Conservation (phyloP, 2,113 vertebrate species). For the Archocentrus centrarchus region DNA sequence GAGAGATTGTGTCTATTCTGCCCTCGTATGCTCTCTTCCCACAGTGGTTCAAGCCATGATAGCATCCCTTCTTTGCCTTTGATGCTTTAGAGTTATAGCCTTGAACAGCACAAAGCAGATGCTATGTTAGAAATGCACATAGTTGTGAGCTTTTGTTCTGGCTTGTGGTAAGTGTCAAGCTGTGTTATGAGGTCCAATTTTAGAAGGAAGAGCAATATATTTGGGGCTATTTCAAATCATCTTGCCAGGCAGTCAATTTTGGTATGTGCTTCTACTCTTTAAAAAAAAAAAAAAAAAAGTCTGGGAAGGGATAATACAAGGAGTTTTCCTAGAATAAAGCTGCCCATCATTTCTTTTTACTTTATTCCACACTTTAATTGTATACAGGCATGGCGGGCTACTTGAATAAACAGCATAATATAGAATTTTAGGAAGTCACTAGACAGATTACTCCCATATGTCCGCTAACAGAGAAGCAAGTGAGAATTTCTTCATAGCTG, state of each 20-base stretch:
- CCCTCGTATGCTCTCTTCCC: slow-evolving; percentile 12
- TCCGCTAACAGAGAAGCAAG: not conserved
- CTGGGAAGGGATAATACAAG: slow-evolving; percentile 32
- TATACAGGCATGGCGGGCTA: slow-evolving; percentile 16
- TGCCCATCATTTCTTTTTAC: slow-evolving; percentile 55
- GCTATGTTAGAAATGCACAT: slow-evolving; percentile 48
- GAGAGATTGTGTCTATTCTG: slow-evolving; percentile 32
- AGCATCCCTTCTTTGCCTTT: slow-evolving; percentile 41
- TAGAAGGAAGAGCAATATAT: slow-evolving; percentile 38
- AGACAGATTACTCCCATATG: slow-evolving; percentile 1
- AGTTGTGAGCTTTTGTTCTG: slow-evolving; percentile 59
- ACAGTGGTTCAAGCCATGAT: slow-evolving; percentile 17
- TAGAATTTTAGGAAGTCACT: slow-evolving; percentile 12
- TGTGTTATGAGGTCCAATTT: slow-evolving; percentile 25
- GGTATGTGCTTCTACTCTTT: slow-evolving; percentile 24
- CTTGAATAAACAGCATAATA: slow-evolving; percentile 20
- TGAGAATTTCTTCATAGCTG: not conserved
- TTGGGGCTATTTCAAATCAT: slow-evolving; percentile 26
- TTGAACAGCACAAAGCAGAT: slow-evolving; percentile 54
- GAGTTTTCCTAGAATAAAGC: slow-evolving; percentile 46
- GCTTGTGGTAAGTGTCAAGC: slow-evolving; percentile 55
- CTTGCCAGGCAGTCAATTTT: slow-evolving; percentile 25
- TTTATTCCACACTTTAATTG: slow-evolving; percentile 29
- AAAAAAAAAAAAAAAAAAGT: slow-evolving; percentile 15
- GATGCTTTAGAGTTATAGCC: slow-evolving; percentile 57